Evolutionary conservation across 1,140 invertebrate genomes (phyloP), one percentile per base, ranked within the genome.

Genomic region (Danaus melanippus): DNA sequence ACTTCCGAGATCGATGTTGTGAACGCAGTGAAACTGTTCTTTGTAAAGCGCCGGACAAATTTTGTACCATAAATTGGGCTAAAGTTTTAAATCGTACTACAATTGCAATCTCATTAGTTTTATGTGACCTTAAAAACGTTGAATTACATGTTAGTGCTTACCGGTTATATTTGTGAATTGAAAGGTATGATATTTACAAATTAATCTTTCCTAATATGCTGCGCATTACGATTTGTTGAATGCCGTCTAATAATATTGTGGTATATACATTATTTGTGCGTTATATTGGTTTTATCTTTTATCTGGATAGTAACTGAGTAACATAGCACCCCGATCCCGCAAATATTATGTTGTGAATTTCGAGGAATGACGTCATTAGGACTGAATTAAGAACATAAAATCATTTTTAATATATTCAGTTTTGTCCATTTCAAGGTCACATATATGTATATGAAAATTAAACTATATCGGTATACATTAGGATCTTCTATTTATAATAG

Each of bases 361-460:
- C 68, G 74, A 75, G 66, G 65, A 68, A 79, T 84, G 82, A 85
- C 82, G 82, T 85, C 82, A 85, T 62, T 50, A 79, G 69, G 64
- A 76, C 69, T 73, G 79, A 83, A 74, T 83, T 83, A 81, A 79
- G 81, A 78, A 82, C 79, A 77, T 74, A 76, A 74, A 81, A 78
- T 71, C 64, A 76, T 66, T 74, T 75, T 79, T 73, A 69, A 73
- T 79, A 71, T 69, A 82, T 79, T 73, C 64, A 69, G 65, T 63
- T 71, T 56, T 74, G 67, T 67, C 66, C 62, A 77, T 56, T 57
- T 70, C 79, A 83, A 85, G 82, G 82, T 80, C 82, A 79, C 69
- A 71, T 58, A 58, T 69, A 60, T 17, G 50, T 65, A 72, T 64
- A 67, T 67, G 53, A 70, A 32, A 74, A 67, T 79, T 78, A 82